These are phyloP conservation scores for Fistularia tabacaria DNA, from an alignment of 2,797 vertebrate species.

Conservation along the genomic window DNA sequence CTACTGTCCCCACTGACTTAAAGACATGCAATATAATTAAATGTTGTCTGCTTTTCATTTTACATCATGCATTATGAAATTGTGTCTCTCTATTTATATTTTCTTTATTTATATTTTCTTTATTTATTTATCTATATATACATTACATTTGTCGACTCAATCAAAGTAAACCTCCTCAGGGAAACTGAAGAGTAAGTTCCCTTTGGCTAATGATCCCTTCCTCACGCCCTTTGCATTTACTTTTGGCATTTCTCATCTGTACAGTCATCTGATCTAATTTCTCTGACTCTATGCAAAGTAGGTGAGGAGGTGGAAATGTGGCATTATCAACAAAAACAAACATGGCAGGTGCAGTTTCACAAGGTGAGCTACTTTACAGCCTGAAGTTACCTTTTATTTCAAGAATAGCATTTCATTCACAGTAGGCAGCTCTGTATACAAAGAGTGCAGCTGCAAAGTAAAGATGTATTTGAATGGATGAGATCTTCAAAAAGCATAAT, in stretches of 20 bases:
- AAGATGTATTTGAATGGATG: not conserved
- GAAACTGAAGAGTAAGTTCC: too few relatives aligned
- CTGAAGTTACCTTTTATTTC: constrained; percentile 11
- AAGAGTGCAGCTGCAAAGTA: constrained; percentile 1
- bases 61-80: too few relatives aligned
- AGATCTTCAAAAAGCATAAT: not conserved
- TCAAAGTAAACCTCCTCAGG: too few relatives aligned
- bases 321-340: constrained; percentile 45
- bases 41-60: too few relatives aligned
- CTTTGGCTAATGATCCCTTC: constrained; percentile 16
- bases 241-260: constrained; percentile 29
- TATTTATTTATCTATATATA: too few relatives aligned
- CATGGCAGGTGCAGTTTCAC: constrained; percentile 32
- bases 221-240: constrained; percentile 6
- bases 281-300: constrained; percentile 29
- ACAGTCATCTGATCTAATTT: constrained; percentile 28
- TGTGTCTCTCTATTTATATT: too few relatives aligned
- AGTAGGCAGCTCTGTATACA: not conserved
- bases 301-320: constrained; percentile 28
- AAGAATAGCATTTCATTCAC: constrained; percentile 18
- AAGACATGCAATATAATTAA: too few relatives aligned
- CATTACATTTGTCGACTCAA: too few relatives aligned
- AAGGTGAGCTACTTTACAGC: not conserved
- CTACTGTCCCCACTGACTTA: too few relatives aligned
- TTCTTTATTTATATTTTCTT: too few relatives aligned